Evolutionary conservation across 2,888 invertebrate genomes (phyloP).

Genomic region (Apotomis capreana): DNA sequence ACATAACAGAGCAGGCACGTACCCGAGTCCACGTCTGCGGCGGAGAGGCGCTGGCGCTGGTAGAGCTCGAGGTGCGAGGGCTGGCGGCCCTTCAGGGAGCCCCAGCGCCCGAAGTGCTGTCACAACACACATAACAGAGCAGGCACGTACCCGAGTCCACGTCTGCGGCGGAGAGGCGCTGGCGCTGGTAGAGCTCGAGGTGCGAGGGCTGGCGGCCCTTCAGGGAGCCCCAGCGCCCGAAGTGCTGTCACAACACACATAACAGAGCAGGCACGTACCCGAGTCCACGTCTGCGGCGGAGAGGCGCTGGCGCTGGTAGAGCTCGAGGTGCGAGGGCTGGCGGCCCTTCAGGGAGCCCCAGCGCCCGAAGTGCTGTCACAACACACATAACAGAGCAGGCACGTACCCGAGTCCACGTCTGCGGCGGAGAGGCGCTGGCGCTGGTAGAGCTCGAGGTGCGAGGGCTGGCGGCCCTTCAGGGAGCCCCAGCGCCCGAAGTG

Average conservation of each 20-base stretch:
- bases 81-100: constrained; percentile 89
- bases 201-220: constrained; percentile 88
- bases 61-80: constrained; percentile 84
- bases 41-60: constrained; percentile 70
- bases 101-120: constrained; percentile 89
- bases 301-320: constrained; percentile 71
- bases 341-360: constrained; percentile 92
- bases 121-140: no score
- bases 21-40: constrained; percentile 76
- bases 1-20: no score
- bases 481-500: constrained; percentile 89
- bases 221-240: constrained; percentile 91
- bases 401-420: constrained; percentile 71
- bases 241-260: no score
- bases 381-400: no score
- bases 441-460: constrained; percentile 82
- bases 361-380: constrained; percentile 84
- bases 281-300: constrained; percentile 75
- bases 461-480: constrained; percentile 87
- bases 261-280: constrained; percentile 51
- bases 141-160: constrained; percentile 67
- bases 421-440: constrained; percentile 72
- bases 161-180: constrained; percentile 72
- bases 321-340: constrained; percentile 85
- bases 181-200: constrained; percentile 76